Conservation (phyloP, 2,797 vertebrate genomes). For the Sebastes cheni region DNA sequence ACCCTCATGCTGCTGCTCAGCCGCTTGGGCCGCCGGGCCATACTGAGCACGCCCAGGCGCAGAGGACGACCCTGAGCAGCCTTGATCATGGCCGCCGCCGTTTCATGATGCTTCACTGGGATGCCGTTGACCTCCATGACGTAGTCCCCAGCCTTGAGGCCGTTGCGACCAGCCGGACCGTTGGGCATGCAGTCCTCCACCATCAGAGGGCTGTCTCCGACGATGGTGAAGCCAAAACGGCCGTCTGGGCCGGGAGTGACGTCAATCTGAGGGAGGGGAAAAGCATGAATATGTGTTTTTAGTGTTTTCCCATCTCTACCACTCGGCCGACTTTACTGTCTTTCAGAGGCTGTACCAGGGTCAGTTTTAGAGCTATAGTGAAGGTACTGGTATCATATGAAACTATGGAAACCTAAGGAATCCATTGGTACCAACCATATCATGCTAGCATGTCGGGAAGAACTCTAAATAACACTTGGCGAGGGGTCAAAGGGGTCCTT, state of each 20-base stretch:
- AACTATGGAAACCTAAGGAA: neutral
- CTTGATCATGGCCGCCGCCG: conserved; percentile 81
- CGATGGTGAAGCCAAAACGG: conserved; percentile 87
- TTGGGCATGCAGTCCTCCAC: conserved; percentile 85
- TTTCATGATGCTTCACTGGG: conserved; percentile 81
- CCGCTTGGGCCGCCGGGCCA: conserved; percentile 79
- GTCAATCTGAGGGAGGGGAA: conserved; percentile 64
- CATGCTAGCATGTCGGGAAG: too few relatives aligned
- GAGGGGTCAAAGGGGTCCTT: too few relatives aligned
- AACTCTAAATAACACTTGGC: too few relatives aligned
- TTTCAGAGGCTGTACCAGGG: neutral
- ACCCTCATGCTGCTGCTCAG: conserved; percentile 81
- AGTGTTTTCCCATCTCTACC: neutral
- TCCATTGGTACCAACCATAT: too few relatives aligned
- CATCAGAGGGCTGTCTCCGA: conserved; percentile 81
- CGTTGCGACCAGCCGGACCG: conserved; percentile 82
- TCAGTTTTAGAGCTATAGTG: neutral
- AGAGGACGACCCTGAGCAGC: conserved; percentile 79
- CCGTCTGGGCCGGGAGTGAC: conserved; percentile 80
- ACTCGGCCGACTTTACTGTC: neutral
- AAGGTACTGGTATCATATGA: neutral
- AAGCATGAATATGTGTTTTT: neutral
- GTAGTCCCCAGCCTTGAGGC: conserved; percentile 85
- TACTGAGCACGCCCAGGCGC: conserved; percentile 86
- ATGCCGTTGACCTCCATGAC: conserved; percentile 89